Percentiles rank a stretch among this genome's conserved stretches.
Conservation (phyloP, 2,888 invertebrate species). For the Scaptomyza reducta region DNA sequence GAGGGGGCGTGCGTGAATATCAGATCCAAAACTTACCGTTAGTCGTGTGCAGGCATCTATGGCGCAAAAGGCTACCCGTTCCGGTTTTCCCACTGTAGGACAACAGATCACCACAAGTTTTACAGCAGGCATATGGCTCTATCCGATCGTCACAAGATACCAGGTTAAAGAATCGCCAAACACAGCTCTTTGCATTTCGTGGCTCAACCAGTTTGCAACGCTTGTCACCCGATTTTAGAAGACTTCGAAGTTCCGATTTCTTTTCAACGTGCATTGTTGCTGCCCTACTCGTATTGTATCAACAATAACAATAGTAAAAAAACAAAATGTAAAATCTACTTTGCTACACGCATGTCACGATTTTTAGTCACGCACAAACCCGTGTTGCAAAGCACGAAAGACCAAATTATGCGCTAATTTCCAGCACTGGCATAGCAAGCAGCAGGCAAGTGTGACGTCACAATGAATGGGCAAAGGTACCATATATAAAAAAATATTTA, state of each 20-base stretch:
- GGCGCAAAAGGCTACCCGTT: conserved; percentile 65
- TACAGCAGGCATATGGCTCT: conserved; percentile 68
- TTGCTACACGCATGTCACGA: conserved; percentile 71
- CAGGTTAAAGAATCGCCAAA: conserved; percentile 68
- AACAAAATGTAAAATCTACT: conserved; percentile 48
- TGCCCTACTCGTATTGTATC: conserved; percentile 21
- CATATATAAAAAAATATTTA: not conserved
- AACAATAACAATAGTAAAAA: conserved; percentile 40
- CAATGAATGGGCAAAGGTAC: not conserved
- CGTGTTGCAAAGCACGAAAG: conserved; percentile 59
- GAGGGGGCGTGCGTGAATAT: conserved; percentile 64
- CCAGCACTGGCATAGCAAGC: conserved; percentile 30
- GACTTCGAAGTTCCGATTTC: conserved; percentile 61
- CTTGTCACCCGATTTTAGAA: conserved; percentile 63
- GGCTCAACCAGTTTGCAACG: conserved; percentile 69
- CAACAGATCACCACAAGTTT: conserved; percentile 66
- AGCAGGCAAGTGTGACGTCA: conserved; percentile 20
- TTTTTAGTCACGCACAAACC: conserved; percentile 72
- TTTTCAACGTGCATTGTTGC: conserved; percentile 65
- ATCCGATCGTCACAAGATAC: conserved; percentile 67
- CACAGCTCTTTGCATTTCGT: conserved; percentile 67
- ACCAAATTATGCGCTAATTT: not conserved
- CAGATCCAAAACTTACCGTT: conserved; percentile 70
- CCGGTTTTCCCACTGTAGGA: conserved; percentile 70
- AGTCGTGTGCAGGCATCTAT: conserved; percentile 65